Evolutionary conservation across 2,113 vertebrate species (phyloP).

Genomic region (Planiliza haematocheilus): DNA sequence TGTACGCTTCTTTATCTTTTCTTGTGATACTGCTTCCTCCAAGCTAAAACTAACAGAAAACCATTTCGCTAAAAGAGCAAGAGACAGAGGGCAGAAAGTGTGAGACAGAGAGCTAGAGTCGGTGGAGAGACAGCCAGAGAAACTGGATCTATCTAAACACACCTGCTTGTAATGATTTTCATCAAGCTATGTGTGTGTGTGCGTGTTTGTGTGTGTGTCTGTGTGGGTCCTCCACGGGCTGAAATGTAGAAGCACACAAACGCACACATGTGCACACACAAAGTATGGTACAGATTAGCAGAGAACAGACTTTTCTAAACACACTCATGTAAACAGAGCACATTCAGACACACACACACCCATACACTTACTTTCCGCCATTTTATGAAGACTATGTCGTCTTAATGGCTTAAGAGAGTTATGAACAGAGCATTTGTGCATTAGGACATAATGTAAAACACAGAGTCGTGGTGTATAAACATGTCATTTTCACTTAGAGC

Average conservation of each 20-base stretch:
- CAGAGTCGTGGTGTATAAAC: conserved; percentile 41
- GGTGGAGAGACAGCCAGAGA: conserved; percentile 16
- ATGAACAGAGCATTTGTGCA: conserved; percentile 36
- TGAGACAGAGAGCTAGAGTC: neutral
- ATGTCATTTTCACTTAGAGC: conserved; percentile 53
- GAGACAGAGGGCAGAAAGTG: neutral
- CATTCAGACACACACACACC: conserved; percentile 7
- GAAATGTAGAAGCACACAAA: conserved; percentile 14
- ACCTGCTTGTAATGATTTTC: conserved; percentile 61
- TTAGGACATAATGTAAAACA: conserved; percentile 44
- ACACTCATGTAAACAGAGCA: conserved; percentile 49
- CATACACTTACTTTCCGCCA: neutral
- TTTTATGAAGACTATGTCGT: conserved; percentile 10
- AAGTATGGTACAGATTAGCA: conserved; percentile 48
- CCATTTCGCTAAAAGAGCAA: neutral
- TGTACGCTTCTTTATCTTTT: neutral
- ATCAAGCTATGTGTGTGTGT: conserved; percentile 2
- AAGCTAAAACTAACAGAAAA: conserved; percentile 13
- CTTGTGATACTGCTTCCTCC: neutral
- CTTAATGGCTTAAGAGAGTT: conserved; percentile 31
- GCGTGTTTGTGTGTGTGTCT: neutral
- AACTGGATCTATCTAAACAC: conserved; percentile 56
- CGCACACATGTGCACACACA: conserved; percentile 3
- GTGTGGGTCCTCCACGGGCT: conserved; percentile 11
- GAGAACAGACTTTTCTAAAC: conserved; percentile 42